Conservation (phyloP, 2,797 vertebrate species). For the Heliangelus exortis region DNA sequence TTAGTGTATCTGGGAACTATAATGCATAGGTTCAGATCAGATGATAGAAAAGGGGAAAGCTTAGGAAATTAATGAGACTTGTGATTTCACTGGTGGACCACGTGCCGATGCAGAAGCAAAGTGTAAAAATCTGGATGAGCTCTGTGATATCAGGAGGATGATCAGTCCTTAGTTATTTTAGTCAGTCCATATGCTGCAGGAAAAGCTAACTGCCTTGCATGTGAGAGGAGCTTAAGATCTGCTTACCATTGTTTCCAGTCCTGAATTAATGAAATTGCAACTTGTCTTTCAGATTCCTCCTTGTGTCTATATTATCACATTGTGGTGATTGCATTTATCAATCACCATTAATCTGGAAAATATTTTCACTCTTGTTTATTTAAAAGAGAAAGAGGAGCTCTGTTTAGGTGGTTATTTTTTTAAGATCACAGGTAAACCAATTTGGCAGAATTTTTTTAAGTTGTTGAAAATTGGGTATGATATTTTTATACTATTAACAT, state of each 20-base stretch:
- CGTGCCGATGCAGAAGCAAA: background rate
- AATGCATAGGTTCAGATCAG: background rate
- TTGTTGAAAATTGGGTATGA: conserved; percentile 18
- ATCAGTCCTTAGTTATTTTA: background rate
- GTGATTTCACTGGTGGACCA: background rate
- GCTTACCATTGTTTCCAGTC: background rate
- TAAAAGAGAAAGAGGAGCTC: background rate
- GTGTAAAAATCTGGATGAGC: background rate
- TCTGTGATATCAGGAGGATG: background rate
- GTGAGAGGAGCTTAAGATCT: background rate
- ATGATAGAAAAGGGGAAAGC: background rate
- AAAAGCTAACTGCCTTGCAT: background rate
- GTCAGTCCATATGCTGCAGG: background rate
- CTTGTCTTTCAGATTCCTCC: background rate
- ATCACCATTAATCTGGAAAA: background rate
- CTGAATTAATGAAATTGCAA: conserved; percentile 33
- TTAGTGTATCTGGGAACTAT: background rate
- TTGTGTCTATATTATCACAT: background rate
- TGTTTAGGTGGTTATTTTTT: background rate
- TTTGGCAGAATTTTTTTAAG: background rate
- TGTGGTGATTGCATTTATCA: background rate
- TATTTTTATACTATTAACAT: background rate
- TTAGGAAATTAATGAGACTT: background rate
- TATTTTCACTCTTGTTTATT: background rate
- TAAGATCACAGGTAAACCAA: background rate